These are phyloP conservation scores for Magallana angulata DNA, from an alignment of 1,140 invertebrate genomes.

Conservation along the genomic window DNA sequence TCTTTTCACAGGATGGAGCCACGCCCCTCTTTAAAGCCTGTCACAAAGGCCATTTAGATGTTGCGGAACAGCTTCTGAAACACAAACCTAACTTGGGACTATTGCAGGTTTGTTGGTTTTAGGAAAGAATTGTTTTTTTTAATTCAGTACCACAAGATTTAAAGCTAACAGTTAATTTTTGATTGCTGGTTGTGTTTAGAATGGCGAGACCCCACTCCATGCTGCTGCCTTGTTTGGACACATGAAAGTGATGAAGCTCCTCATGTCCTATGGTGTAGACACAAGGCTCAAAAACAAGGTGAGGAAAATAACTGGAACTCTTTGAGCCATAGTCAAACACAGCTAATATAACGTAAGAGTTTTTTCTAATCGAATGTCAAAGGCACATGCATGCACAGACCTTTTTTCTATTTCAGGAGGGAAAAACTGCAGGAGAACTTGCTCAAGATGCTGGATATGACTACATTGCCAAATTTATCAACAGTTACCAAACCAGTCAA, in stretches of 20 bases:
- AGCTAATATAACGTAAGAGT: neutral
- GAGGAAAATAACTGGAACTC: neutral
- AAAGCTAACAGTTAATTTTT: neutral
- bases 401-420: slow-evolving; percentile 66
- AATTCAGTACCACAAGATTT: neutral
- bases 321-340: no score
- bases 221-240: slow-evolving; percentile 93
- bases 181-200: slow-evolving; percentile 81
- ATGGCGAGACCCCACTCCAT: slow-evolving; percentile 93
- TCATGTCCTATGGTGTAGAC: slow-evolving; percentile 73
- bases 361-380: neutral
- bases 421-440: slow-evolving; percentile 73
- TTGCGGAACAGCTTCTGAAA: slow-evolving; percentile 91
- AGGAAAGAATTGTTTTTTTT: neutral
- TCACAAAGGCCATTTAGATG: slow-evolving; percentile 83
- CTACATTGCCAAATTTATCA: slow-evolving; percentile 74
- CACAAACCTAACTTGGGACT: slow-evolving; percentile 89
- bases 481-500: slow-evolving; percentile 58
- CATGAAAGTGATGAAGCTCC: slow-evolving; percentile 74
- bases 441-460: slow-evolving; percentile 76
- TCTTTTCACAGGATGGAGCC: slow-evolving; percentile 76
- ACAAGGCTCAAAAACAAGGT: slow-evolving; percentile 78
- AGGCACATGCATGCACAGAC: neutral
- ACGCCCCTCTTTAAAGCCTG: slow-evolving; percentile 80
- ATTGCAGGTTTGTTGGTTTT: slow-evolving; percentile 85